Evolutionary conservation across 2,797 vertebrate species (phyloP).

Genomic region (Danio choprae): DNA sequence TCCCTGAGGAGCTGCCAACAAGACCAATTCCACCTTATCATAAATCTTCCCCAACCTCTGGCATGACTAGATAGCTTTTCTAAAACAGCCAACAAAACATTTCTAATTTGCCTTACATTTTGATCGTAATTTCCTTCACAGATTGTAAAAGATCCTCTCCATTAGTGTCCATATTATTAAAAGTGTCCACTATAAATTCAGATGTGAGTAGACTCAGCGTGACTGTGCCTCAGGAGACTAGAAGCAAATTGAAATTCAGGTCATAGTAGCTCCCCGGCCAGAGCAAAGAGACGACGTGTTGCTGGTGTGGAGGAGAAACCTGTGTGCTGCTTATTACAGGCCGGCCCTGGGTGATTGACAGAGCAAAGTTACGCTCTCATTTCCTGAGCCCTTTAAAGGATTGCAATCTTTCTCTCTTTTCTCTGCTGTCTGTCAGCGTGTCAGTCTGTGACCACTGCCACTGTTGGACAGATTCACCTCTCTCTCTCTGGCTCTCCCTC

Average conservation of each 20-base stretch:
- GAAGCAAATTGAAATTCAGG: conserved; percentile 52
- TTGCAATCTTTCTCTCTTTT: conserved; percentile 58
- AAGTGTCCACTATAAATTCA: conserved; percentile 25
- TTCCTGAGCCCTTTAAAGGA: conserved; percentile 55
- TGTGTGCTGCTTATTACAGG: conserved; percentile 54
- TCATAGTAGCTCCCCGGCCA: conserved; percentile 45
- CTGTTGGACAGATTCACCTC: conserved; percentile 46
- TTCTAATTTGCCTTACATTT: conserved; percentile 16
- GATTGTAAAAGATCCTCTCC: conserved; percentile 17
- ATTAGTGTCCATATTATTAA: conserved; percentile 21
- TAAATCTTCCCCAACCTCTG: conserved; percentile 14
- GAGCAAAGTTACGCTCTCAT: conserved; percentile 55
- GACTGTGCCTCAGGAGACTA: conserved; percentile 33
- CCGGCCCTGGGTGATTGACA: conserved; percentile 49
- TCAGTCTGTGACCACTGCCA: conserved; percentile 48
- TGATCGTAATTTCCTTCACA: conserved; percentile 2
- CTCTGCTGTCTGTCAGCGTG: conserved; percentile 53
- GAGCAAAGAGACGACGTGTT: conserved; percentile 46
- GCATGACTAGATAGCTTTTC: background rate
- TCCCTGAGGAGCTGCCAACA: conserved; percentile 4
- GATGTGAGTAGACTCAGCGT: conserved; percentile 32
- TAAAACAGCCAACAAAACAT: conserved; percentile 8
- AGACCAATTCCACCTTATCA: conserved; percentile 12
- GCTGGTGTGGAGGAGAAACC: conserved; percentile 52
- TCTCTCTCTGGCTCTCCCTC: conserved; percentile 48